Evolutionary conservation across 2,888 invertebrate genomes (phyloP).

Genomic region (Timandra comae): DNA sequence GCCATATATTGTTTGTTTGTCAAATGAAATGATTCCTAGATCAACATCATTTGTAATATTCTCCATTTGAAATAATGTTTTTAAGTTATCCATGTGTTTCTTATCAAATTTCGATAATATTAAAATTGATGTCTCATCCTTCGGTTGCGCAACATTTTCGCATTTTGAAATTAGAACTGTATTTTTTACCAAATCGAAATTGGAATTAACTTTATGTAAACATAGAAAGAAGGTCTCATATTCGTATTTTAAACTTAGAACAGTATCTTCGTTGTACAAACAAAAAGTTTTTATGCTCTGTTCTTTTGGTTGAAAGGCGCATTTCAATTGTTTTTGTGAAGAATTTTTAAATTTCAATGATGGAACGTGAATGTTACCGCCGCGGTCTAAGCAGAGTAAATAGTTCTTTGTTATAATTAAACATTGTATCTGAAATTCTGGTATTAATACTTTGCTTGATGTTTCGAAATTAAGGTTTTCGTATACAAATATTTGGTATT

Average conservation of each 20-base stretch:
- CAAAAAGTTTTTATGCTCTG: slow-evolving; percentile 27
- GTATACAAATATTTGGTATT: slow-evolving; percentile 57
- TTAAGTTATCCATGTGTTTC: too few relatives aligned
- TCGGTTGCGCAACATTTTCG: too few relatives aligned
- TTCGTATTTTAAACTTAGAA: slow-evolving; percentile 40
- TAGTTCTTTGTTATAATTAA: slow-evolving; percentile 39
- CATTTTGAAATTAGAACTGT: slow-evolving; percentile 20
- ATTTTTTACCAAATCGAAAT: slow-evolving; percentile 35
- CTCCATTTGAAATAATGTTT: too few relatives aligned
- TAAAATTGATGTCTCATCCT: too few relatives aligned
- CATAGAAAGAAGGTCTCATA: slow-evolving; percentile 30
- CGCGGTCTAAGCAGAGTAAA: slow-evolving; percentile 45
- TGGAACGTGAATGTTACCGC: slow-evolving; percentile 40
- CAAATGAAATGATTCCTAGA: slow-evolving; percentile 38
- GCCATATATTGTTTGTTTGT: slow-evolving; percentile 36
- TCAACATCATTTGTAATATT: too few relatives aligned
- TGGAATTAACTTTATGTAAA: slow-evolving; percentile 36
- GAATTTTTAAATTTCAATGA: slow-evolving; percentile 47
- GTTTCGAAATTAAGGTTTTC: slow-evolving; percentile 37
- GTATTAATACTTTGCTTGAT: slow-evolving; percentile 30
- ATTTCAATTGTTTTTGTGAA: slow-evolving; percentile 37
- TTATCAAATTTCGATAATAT: too few relatives aligned
- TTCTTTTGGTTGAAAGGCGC: slow-evolving; percentile 34
- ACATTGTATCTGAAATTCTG: slow-evolving; percentile 41
- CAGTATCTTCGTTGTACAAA: slow-evolving; percentile 24